These are phyloP conservation scores for Astur gentilis DNA, from an alignment of 2,113 vertebrate genomes.

Conservation along the genomic window DNA sequence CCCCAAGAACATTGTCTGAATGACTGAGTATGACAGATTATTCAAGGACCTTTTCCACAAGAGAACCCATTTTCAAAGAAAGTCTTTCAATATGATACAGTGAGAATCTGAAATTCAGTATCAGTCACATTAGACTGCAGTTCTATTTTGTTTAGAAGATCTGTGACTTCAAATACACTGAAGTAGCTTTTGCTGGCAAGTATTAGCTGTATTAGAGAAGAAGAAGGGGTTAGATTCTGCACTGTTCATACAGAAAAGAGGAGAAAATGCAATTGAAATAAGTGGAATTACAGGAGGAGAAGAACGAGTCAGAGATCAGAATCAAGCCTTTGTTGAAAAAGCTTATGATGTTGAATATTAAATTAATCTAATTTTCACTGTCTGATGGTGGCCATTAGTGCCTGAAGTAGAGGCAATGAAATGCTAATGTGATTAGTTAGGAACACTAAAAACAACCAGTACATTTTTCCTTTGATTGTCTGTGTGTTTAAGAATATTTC, in stretches of 20 bases:
- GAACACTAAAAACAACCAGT: constrained; percentile 30
- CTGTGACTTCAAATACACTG: neutral
- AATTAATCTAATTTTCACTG: constrained; percentile 55
- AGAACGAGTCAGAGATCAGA: constrained; percentile 2
- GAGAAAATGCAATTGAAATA: neutral
- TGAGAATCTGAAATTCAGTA: neutral
- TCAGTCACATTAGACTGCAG: neutral
- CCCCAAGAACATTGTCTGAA: neutral
- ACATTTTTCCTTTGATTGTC: constrained; percentile 47
- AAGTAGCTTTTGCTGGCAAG: neutral
- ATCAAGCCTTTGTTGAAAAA: constrained; percentile 3
- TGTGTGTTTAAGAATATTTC: constrained; percentile 68
- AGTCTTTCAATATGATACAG: neutral
- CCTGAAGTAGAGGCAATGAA: neutral
- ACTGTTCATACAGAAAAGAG: neutral
- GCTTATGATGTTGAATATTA: constrained; percentile 53
- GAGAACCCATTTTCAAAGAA: neutral
- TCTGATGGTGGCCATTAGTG: constrained; percentile 40
- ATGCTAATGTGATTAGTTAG: constrained; percentile 42
- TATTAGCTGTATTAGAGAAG: neutral
- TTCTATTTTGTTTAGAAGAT: neutral
- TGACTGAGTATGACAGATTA: neutral
- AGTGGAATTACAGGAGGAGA: neutral
- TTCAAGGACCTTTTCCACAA: neutral
- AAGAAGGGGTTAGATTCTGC: neutral